These are phyloP conservation scores for Papio anubis DNA, from an alignment of 2,113 vertebrate species.

Conservation along the genomic window DNA sequence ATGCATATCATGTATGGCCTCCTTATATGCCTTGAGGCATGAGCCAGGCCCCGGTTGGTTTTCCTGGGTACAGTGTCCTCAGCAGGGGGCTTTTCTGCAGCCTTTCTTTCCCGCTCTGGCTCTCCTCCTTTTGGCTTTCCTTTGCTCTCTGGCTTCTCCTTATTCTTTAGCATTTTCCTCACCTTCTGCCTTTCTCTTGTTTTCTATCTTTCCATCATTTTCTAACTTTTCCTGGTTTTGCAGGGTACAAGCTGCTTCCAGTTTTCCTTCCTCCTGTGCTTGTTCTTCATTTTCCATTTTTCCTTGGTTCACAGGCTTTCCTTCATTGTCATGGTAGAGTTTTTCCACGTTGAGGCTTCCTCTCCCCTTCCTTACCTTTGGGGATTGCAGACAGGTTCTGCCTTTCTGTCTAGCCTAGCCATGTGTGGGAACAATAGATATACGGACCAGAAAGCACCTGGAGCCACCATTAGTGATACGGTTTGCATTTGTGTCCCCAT, in stretches of 20 bases:
- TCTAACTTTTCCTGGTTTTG: neutral
- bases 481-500: too few species aligned
- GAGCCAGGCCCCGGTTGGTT: constrained; percentile 31
- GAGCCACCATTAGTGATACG: neutral
- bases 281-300: neutral
- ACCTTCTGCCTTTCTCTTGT: neutral
- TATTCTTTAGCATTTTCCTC: neutral
- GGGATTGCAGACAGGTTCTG: neutral
- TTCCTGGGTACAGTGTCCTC: neutral
- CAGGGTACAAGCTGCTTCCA: neutral
- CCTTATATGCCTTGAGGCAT: constrained; percentile 26
- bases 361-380: constrained; percentile 37
- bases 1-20: constrained; percentile 14
- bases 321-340: constrained; percentile 44
- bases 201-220: neutral
- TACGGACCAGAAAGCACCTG: neutral
- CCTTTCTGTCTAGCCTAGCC: constrained; percentile 10
- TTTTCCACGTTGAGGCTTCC: constrained; percentile 46
- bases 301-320: neutral
- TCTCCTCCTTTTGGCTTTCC: neutral
- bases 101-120: neutral
- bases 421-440: neutral
- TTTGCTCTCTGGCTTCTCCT: neutral
- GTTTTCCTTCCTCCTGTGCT: neutral
- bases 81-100: constrained; percentile 4